Evolutionary conservation across 2,113 vertebrate genomes (phyloP).

Genomic region (Spheniscus mendiculus): DNA sequence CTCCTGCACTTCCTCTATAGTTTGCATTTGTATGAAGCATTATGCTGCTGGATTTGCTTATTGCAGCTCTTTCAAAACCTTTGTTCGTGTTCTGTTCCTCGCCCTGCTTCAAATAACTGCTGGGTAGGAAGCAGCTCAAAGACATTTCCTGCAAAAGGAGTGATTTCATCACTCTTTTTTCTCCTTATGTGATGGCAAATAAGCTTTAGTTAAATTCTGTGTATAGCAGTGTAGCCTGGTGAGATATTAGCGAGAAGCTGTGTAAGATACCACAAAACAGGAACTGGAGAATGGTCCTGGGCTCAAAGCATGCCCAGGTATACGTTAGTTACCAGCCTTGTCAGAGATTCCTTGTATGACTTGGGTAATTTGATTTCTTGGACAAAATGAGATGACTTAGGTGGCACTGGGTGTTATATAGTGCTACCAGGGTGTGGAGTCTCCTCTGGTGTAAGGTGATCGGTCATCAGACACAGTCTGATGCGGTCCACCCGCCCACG

Average conservation of each 20-base stretch:
- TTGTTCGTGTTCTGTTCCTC: not conserved
- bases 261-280: not conserved
- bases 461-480: not conserved
- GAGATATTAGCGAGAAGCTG: not conserved
- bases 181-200: not conserved
- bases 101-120: not conserved
- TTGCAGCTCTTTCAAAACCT: not conserved
- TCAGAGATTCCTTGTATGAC: not conserved
- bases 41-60: not conserved
- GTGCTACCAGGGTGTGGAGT: not conserved
- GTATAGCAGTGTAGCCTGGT: not conserved
- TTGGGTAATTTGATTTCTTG: not conserved
- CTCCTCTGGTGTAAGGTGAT: not conserved
- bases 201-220: not conserved
- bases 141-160: not conserved
- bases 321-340: not conserved
- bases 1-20: not conserved
- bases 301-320: not conserved
- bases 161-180: not conserved
- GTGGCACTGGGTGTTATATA: not conserved
- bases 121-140: not conserved
- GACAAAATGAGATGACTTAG: not conserved
- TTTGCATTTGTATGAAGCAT: not conserved
- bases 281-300: not conserved
- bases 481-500: accelerated